Evolutionary conservation across 2,888 invertebrate species (phyloP).

Genomic region (Meandrusa payeni): DNA sequence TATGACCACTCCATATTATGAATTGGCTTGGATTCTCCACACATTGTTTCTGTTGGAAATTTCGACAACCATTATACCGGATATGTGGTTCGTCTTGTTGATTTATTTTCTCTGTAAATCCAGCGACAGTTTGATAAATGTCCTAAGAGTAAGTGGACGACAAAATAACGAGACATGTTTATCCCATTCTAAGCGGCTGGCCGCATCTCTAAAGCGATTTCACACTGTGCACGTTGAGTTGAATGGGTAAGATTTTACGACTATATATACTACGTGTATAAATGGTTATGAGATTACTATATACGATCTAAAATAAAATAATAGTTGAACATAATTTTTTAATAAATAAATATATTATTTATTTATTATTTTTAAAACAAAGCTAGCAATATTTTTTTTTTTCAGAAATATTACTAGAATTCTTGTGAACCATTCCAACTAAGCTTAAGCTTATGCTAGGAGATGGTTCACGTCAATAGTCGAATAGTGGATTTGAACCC

Average conservation of each 20-base stretch:
- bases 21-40: slow-evolving; percentile 51
- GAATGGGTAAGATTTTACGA: slow-evolving; percentile 46
- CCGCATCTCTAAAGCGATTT: slow-evolving; percentile 42
- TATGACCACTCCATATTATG: slow-evolving; percentile 52
- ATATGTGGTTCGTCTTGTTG: slow-evolving; percentile 55
- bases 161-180: slow-evolving; percentile 29
- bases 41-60: slow-evolving; percentile 43
- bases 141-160: slow-evolving; percentile 35
- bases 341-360: too few species aligned
- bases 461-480: too few species aligned
- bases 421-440: too few species aligned
- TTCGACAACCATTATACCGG: slow-evolving; percentile 41
- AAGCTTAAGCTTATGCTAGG: too few species aligned
- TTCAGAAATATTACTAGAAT: too few species aligned
- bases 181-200: slow-evolving; percentile 42
- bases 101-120: slow-evolving; percentile 46
- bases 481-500: too few species aligned
- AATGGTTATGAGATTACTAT: too few species aligned
- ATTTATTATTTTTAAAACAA: too few species aligned
- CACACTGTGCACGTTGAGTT: slow-evolving; percentile 44
- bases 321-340: too few species aligned
- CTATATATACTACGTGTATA: too few species aligned
- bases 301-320: too few species aligned
- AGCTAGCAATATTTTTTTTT: too few species aligned
- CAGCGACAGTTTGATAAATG: slow-evolving; percentile 39